These are phyloP conservation scores for Eulemur coronatus DNA, from an alignment of 2,797 vertebrate genomes.

Conservation along the genomic window DNA sequence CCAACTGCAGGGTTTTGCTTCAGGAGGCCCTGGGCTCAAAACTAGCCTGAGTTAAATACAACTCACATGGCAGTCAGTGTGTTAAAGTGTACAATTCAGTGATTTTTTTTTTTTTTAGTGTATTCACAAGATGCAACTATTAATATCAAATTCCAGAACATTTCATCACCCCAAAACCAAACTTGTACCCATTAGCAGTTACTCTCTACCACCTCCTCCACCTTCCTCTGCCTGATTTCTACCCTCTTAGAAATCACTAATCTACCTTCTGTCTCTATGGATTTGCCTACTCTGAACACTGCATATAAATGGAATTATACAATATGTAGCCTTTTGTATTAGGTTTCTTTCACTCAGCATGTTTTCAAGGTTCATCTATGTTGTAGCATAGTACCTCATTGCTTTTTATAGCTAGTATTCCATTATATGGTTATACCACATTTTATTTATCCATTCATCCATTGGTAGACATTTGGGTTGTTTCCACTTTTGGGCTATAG, in stretches of 20 bases:
- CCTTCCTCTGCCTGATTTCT: too few species aligned
- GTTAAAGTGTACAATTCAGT: neutral
- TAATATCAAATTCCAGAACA: neutral
- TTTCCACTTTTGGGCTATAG: neutral
- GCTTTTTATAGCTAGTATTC: neutral
- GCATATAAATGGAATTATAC: neutral
- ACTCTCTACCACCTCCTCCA: neutral
- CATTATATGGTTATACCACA: neutral
- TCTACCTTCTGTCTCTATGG: neutral
- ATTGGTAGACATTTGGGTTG: neutral
- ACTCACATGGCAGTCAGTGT: too few species aligned
- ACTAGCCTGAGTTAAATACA: too few species aligned
- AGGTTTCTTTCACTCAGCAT: neutral
- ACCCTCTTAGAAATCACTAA: neutral
- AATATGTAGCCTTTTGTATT: neutral
- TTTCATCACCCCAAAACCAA: neutral
- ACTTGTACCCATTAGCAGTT: neutral
- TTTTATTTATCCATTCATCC: neutral
- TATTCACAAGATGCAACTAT: neutral
- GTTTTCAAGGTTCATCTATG: neutral
- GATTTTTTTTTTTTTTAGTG: neutral
- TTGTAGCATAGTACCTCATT: neutral
- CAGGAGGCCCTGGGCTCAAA: too few species aligned
- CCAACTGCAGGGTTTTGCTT: too few species aligned
- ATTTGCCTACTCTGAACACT: neutral